These are phyloP conservation scores for Drosophila recens DNA, from an alignment of 2,888 invertebrate species.

Conservation along the genomic window DNA sequence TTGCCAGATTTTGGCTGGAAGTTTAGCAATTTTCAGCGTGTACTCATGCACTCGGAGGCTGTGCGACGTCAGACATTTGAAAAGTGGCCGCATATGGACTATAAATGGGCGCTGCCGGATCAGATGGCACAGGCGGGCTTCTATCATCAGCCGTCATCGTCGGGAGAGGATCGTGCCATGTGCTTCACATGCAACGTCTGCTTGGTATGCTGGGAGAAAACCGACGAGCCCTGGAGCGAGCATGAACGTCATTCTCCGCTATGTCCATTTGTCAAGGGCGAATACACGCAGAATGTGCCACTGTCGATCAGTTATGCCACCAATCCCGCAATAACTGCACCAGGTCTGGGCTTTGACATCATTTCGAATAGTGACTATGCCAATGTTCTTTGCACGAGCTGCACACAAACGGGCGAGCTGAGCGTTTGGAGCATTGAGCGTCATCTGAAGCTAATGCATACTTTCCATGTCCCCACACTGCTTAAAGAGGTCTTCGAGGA, in stretches of 20 bases:
- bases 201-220: constrained; percentile 98
- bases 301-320: constrained; percentile 94
- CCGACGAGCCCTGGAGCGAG: constrained; percentile 98
- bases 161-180: constrained; percentile 97
- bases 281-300: constrained; percentile 98
- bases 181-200: constrained; percentile 98
- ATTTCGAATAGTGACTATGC: constrained; percentile 88
- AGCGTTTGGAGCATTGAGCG: constrained; percentile 94
- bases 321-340: constrained; percentile 89
- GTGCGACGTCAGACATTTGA: constrained; percentile 95
- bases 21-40: constrained; percentile 85
- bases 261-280: constrained; percentile 97
- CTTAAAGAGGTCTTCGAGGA: constrained; percentile 83
- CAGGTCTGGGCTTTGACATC: constrained; percentile 85
- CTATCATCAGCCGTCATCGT: constrained; percentile 96
- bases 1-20: constrained; percentile 84
- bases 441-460: constrained; percentile 90
- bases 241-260: constrained; percentile 97
- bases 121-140: constrained; percentile 99
- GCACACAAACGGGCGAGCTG: constrained; percentile 88
- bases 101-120: constrained; percentile 97
- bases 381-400: constrained; percentile 87
- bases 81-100: constrained; percentile 98
- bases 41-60: constrained; percentile 96
- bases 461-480: constrained; percentile 85